Percentiles rank a stretch among this genome's conserved stretches.
phyloP scores from a whole-genome alignment of 2,888 invertebrate genomes.

The Notodonta dromedarius region DNA sequence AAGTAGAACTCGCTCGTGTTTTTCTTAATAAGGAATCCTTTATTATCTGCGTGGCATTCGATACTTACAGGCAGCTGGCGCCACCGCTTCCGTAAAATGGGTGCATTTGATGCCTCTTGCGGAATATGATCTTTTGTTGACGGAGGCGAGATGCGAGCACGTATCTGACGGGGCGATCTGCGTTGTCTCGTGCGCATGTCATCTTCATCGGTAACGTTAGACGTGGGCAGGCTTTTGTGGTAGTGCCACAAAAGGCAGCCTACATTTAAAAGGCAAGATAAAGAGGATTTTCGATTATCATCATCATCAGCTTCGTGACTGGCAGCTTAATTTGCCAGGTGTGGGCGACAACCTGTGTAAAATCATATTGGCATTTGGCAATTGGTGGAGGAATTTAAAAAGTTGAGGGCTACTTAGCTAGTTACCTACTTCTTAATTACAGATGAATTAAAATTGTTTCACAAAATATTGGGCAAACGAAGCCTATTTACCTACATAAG shows the following conservation, averaged over 20 bases:
- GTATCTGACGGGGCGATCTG: slow-evolving; percentile 66
- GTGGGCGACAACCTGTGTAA: background rate
- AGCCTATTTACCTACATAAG: slow-evolving; percentile 6
- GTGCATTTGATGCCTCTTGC: slow-evolving; percentile 61
- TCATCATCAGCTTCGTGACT: slow-evolving; percentile 33
- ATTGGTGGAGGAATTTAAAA: background rate
- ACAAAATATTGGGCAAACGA: slow-evolving; percentile 3
- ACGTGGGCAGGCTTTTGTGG: slow-evolving; percentile 68
- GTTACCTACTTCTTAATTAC: background rate
- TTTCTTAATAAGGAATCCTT: slow-evolving; percentile 75
- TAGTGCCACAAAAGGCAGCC: slow-evolving; percentile 70
- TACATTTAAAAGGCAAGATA: slow-evolving; percentile 49
- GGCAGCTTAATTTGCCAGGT: slow-evolving; percentile 27
- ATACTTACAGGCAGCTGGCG: slow-evolving; percentile 78
- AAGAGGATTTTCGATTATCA: slow-evolving; percentile 50
- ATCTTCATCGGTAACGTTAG: slow-evolving; percentile 66
- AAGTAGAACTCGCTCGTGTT: slow-evolving; percentile 65
- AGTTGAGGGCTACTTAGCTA: background rate
- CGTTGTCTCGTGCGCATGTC: slow-evolving; percentile 75
- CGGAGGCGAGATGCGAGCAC: slow-evolving; percentile 70
- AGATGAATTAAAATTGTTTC: background rate
- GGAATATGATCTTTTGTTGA: slow-evolving; percentile 80
- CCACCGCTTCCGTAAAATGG: slow-evolving; percentile 77
- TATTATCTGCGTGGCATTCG: slow-evolving; percentile 69
- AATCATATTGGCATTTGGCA: background rate